Conservation (phyloP, 2,797 vertebrate genomes). For the Gadopsis bispinosus region DNA sequence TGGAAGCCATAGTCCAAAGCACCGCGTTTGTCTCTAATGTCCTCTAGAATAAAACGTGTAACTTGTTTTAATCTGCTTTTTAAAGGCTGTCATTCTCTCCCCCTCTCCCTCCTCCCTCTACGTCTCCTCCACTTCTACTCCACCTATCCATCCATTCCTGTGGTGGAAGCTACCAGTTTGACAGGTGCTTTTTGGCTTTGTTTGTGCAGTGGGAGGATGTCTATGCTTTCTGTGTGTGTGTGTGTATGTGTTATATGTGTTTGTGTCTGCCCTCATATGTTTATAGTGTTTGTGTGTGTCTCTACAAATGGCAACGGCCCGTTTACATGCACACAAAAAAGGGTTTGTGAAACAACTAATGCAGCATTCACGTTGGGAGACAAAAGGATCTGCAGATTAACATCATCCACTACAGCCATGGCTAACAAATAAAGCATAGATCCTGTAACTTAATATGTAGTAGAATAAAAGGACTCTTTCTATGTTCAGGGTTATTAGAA, state of each 20-base stretch:
- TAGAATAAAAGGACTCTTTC: not conserved
- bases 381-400: not conserved
- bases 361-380: not conserved
- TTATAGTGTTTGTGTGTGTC: slow-evolving; percentile 12
- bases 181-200: slow-evolving; percentile 52
- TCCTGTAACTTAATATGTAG: not conserved
- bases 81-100: slow-evolving; percentile 47
- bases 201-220: slow-evolving; percentile 51
- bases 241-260: slow-evolving; percentile 14
- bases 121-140: slow-evolving; percentile 37
- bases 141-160: slow-evolving; percentile 49
- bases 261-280: slow-evolving; percentile 4
- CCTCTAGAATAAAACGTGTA: slow-evolving; percentile 34
- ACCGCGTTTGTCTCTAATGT: slow-evolving; percentile 7
- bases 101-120: slow-evolving; percentile 38
- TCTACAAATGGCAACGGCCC: slow-evolving; percentile 7
- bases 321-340: slow-evolving; percentile 58
- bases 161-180: slow-evolving; percentile 50
- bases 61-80: slow-evolving; percentile 58
- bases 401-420: too few relatives aligned
- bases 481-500: not conserved
- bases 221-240: not conserved
- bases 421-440: not conserved
- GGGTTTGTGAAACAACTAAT: slow-evolving; percentile 34
- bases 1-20: slow-evolving; percentile 80